phyloP scores from a whole-genome alignment of 1,140 invertebrate species.

The Aphelinus atriplicis region DNA sequence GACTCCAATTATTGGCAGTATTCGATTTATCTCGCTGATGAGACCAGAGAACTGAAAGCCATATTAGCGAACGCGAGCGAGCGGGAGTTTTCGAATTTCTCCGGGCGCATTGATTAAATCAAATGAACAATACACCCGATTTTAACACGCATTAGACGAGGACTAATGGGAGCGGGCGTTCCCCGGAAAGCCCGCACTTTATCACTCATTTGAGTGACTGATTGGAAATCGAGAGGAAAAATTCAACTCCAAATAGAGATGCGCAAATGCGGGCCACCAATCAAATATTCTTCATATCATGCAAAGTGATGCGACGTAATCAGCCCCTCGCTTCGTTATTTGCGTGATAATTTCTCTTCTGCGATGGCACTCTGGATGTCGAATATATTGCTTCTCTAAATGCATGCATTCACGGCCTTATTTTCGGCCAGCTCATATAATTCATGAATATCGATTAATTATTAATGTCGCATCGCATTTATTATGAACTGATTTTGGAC shows the following conservation, averaged over 20 bases:
- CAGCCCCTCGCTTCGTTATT: neutral
- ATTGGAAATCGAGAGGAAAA: neutral
- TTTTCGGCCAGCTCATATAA: too few relatives aligned
- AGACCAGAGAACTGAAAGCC: neutral
- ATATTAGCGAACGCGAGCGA: neutral
- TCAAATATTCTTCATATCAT: conserved; percentile 5
- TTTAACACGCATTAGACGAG: conserved; percentile 3
- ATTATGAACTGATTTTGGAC: too few relatives aligned
- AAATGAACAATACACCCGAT: conserved; percentile 11
- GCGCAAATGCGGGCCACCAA: conserved; percentile 15
- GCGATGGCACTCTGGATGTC: neutral
- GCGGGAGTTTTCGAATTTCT: conserved; percentile 9
- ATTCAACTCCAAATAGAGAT: neutral
- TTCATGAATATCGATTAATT: too few relatives aligned
- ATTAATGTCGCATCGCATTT: too few relatives aligned
- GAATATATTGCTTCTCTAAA: too few relatives aligned
- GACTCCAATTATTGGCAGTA: conserved; percentile 18
- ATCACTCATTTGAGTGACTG: neutral
- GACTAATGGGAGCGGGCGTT: neutral
- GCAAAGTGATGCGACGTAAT: conserved; percentile 3
- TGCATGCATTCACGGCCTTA: too few relatives aligned
- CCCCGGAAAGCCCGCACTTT: conserved; percentile 3
- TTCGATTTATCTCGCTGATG: conserved; percentile 13
- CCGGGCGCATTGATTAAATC: conserved; percentile 12
- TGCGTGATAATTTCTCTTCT: neutral